These are phyloP conservation scores for Drosophila maculinotata DNA, from an alignment of 2,888 invertebrate species.

Conservation along the genomic window DNA sequence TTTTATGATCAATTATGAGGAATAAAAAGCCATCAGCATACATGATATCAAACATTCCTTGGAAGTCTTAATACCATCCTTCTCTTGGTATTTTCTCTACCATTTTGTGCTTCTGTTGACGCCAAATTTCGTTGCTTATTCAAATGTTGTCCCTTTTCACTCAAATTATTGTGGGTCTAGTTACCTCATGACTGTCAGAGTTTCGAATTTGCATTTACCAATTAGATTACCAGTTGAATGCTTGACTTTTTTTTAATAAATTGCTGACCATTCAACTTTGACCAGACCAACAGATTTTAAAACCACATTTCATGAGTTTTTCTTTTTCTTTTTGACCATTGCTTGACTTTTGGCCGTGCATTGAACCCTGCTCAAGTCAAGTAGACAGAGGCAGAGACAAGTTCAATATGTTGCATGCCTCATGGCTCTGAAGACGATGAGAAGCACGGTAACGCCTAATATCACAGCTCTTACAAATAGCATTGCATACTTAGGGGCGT, in stretches of 20 bases:
- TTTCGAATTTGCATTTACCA: constrained; percentile 14
- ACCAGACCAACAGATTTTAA: constrained; percentile 4
- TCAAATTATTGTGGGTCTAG: not conserved
- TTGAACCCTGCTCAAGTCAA: constrained; percentile 15
- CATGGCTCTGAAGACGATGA: constrained; percentile 19
- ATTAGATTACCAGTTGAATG: constrained; percentile 28
- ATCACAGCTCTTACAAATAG: constrained; percentile 10
- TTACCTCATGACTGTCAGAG: not conserved
- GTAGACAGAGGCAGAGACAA: constrained; percentile 7
- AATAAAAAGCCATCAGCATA: not conserved
- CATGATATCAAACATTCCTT: constrained; percentile 15
- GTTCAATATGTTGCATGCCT: constrained; percentile 29
- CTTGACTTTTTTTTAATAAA: constrained; percentile 1
- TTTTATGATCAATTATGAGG: no score
- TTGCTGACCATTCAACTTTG: constrained; percentile 33
- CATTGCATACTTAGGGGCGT: constrained; percentile 16
- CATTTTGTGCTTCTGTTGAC: constrained; percentile 17
- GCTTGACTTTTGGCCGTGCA: constrained; percentile 1
- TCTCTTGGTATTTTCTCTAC: constrained; percentile 12
- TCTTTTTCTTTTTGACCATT: not conserved
- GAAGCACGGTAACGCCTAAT: constrained; percentile 7
- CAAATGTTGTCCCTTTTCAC: constrained; percentile 1
- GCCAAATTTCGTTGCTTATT: not conserved
- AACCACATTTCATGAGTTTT: not conserved
- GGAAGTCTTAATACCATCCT: not conserved